Evolutionary conservation across 1,140 invertebrate genomes (phyloP).

Genomic region (Cydia strobilella): DNA sequence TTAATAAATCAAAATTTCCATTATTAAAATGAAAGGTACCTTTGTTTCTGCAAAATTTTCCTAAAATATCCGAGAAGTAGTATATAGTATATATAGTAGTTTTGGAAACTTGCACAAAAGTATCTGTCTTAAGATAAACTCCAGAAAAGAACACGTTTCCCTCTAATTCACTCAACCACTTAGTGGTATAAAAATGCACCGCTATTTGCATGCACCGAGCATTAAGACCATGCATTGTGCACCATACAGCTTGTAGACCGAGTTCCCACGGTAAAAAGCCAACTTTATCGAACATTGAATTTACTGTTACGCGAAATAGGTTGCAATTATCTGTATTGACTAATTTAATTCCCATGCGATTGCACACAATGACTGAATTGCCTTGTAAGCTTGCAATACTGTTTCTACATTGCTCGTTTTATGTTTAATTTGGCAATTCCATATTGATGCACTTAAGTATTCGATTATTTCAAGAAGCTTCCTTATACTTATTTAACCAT

Average conservation of each 20-base stretch:
- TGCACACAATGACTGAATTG: not conserved
- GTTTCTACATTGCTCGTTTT: not conserved
- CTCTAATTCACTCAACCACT: constrained; percentile 5
- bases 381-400: too few species aligned
- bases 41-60: too few species aligned
- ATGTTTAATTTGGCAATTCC: not conserved
- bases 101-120: too few species aligned
- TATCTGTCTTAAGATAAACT: not conserved
- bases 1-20: too few species aligned
- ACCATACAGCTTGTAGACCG: not conserved
- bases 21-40: too few species aligned
- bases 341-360: not conserved
- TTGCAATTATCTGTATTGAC: not conserved
- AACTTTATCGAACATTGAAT: not conserved
- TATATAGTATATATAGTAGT: too few species aligned
- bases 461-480: not conserved
- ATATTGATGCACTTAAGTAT: not conserved
- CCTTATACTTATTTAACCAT: not conserved
- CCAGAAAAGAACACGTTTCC: not conserved
- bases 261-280: too few species aligned
- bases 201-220: constrained; percentile 19
- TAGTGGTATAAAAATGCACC: constrained; percentile 18
- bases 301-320: constrained; percentile 5
- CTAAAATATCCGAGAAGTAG: too few species aligned
- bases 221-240: constrained; percentile 22